Evolutionary conservation across 2,888 invertebrate species (phyloP).

Genomic region (Hemistola chrysoprasaria): DNA sequence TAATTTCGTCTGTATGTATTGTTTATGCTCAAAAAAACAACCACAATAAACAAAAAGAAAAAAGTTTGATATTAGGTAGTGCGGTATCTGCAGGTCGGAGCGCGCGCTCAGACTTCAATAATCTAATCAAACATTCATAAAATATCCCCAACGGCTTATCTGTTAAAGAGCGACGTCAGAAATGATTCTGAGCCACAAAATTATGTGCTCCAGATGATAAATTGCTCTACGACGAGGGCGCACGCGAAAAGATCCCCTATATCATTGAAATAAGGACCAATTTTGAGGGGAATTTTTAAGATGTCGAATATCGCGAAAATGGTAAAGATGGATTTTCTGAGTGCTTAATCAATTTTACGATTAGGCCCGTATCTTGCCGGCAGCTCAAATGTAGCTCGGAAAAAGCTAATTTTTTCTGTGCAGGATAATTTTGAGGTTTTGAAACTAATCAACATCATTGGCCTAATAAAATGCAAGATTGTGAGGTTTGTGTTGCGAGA

Average conservation of each 20-base stretch:
- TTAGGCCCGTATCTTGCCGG: constrained; percentile 3
- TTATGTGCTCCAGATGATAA: constrained; percentile 30
- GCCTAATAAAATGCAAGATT: no score
- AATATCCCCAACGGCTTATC: constrained; percentile 20
- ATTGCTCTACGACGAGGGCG: constrained; percentile 13
- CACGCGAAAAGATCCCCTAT: constrained; percentile 1
- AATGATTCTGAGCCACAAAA: constrained; percentile 27
- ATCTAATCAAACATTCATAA: constrained; percentile 5
- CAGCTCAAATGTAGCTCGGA: neutral
- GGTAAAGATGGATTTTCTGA: constrained; percentile 14
- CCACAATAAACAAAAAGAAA: no score
- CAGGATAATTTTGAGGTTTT: no score
- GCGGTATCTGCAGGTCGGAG: no score
- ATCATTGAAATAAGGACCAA: constrained; percentile 2
- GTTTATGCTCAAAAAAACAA: no score
- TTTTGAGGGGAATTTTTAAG: constrained; percentile 7
- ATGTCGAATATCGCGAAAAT: constrained; percentile 14
- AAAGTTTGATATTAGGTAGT: no score
- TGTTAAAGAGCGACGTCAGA: constrained; percentile 18
- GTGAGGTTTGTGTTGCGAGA: no score
- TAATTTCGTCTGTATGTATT: no score
- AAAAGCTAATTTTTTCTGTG: no score
- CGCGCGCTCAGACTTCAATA: no score
- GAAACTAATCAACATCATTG: no score
- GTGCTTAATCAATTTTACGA: constrained; percentile 19